These are phyloP conservation scores for Campoplex capitator DNA, from an alignment of 2,888 invertebrate genomes.

Conservation along the genomic window DNA sequence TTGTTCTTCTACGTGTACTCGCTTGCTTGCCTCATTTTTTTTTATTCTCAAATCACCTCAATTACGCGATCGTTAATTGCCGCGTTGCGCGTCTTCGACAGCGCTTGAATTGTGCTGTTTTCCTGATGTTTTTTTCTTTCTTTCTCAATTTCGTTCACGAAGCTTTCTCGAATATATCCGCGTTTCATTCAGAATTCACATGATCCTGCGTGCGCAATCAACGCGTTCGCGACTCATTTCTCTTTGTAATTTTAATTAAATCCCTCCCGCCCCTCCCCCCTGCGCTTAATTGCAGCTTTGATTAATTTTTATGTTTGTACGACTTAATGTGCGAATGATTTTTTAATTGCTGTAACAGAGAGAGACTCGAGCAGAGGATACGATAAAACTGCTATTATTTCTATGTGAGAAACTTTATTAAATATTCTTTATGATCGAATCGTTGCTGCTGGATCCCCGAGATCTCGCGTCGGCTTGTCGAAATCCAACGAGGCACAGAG, in stretches of 20 bases:
- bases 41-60: neutral
- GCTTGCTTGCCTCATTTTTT: neutral
- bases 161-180: neutral
- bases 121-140: neutral
- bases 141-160: neutral
- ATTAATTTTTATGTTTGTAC: slow-evolving; percentile 46
- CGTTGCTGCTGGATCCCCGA: neutral
- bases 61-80: slow-evolving; percentile 4
- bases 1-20: neutral
- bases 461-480: neutral
- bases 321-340: slow-evolving; percentile 43
- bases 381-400: neutral
- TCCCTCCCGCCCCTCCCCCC: neutral
- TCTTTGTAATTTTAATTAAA: slow-evolving; percentile 23
- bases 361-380: neutral
- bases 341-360: neutral
- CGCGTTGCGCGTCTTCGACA: slow-evolving; percentile 19
- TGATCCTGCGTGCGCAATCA: neutral
- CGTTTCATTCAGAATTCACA: neutral
- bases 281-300: neutral
- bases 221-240: slow-evolving; percentile 11
- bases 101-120: neutral
- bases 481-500: neutral
- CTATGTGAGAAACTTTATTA: neutral
- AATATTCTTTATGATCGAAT: neutral